Evolutionary conservation across 2,888 invertebrate genomes (phyloP).

Genomic region (Perithous albicinctus): DNA sequence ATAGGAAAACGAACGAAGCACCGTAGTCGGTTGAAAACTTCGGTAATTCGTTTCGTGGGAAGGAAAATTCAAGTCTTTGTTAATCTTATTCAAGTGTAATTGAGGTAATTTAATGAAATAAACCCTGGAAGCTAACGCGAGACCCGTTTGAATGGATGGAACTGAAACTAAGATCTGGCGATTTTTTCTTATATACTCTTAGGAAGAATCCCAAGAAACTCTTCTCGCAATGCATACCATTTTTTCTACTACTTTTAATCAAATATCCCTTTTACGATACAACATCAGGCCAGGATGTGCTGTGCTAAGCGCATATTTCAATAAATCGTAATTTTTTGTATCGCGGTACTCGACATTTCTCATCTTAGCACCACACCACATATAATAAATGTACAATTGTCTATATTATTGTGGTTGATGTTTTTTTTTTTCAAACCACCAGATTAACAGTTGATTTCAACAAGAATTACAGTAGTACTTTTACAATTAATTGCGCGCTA

Average conservation of each 20-base stretch:
- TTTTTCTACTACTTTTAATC: conserved; percentile 58
- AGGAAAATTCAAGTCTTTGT: conserved; percentile 42
- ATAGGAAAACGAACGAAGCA: conserved; percentile 24
- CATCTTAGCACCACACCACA: conserved; percentile 65
- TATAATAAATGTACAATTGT: conserved; percentile 64
- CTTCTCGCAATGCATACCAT: conserved; percentile 69
- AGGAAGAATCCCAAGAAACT: conserved; percentile 30
- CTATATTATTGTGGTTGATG: conserved; percentile 51
- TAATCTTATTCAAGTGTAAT: conserved; percentile 62
- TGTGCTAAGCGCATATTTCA: conserved; percentile 75
- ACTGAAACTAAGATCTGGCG: conserved; percentile 40
- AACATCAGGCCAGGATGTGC: conserved; percentile 81
- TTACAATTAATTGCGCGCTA: conserved; percentile 52
- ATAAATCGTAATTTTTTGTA: conserved; percentile 53
- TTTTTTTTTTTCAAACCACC: conserved; percentile 51
- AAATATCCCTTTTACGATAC: conserved; percentile 74
- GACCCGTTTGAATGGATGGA: conserved; percentile 77
- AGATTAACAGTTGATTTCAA: conserved; percentile 59
- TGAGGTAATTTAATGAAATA: conserved; percentile 35
- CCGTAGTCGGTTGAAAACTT: conserved; percentile 17
- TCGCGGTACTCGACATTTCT: conserved; percentile 50
- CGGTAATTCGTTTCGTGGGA: conserved; percentile 24
- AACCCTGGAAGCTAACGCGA: conserved; percentile 72
- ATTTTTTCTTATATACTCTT: conserved; percentile 8
- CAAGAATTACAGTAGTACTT: conserved; percentile 54